A percentile compares a stretch with the other conserved stretches of the same genome.
Evolutionary conservation across 2,888 invertebrate genomes (phyloP).

Genomic region (Phyto melanocephala): DNA sequence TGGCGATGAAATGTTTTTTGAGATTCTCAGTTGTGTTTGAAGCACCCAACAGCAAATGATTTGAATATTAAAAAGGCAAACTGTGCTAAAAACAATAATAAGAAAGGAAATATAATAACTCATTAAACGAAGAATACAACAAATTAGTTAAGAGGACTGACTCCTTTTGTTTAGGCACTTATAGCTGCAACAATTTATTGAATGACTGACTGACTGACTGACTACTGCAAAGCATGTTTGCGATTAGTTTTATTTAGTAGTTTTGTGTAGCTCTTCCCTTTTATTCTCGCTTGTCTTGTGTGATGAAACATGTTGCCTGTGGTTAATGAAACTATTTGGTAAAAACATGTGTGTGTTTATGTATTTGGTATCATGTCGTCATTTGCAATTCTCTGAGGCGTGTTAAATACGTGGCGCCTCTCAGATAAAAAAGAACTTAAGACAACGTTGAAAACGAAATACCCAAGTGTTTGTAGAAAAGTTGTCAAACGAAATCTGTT

Average conservation of each 20-base stretch:
- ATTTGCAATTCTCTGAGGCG: constrained; percentile 58
- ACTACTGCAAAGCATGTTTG: constrained; percentile 50
- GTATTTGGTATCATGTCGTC: constrained; percentile 25
- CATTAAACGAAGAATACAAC: constrained; percentile 45
- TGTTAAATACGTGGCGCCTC: constrained; percentile 62
- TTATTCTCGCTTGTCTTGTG: neutral
- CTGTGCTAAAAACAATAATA: neutral
- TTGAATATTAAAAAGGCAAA: constrained; percentile 57
- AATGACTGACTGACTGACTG: constrained; percentile 9
- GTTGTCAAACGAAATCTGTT: constrained; percentile 8
- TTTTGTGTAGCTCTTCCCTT: neutral
- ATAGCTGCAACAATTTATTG: neutral
- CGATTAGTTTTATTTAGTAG: constrained; percentile 42
- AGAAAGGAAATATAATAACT: constrained; percentile 21
- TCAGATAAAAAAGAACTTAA: constrained; percentile 15
- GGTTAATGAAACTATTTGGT: constrained; percentile 49
- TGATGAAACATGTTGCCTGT: constrained; percentile 16
- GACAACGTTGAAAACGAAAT: neutral
- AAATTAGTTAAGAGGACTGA: constrained; percentile 22
- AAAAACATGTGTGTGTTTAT: neutral
- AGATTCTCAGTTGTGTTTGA: constrained; percentile 31
- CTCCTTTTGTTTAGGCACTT: constrained; percentile 9
- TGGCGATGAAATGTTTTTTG: constrained; percentile 26
- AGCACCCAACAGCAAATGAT: constrained; percentile 45
- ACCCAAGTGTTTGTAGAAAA: constrained; percentile 1